A percentile compares a stretch with the other conserved stretches of the same genome.
phyloP scores from a whole-genome alignment of 2,113 vertebrate species.

The Naja naja region DNA sequence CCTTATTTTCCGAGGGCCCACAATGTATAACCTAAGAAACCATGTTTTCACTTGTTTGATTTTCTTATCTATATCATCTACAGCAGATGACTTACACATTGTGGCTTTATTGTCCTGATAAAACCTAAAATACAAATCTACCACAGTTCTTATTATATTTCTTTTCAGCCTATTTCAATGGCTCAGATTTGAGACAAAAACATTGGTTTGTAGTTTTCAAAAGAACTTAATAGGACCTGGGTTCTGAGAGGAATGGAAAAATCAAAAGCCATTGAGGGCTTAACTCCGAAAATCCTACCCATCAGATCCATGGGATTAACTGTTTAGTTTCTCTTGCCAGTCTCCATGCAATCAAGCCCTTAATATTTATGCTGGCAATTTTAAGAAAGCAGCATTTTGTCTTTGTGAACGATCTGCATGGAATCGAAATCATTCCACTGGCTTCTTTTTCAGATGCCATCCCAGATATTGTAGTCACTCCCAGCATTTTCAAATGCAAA shows the following conservation, averaged over 20 bases:
- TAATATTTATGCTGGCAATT: constrained; percentile 31
- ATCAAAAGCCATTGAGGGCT: background rate
- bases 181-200: constrained; percentile 5
- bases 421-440: constrained; percentile 45
- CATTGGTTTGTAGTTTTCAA: background rate
- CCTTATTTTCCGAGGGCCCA: background rate
- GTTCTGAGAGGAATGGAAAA: background rate
- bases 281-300: background rate
- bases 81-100: background rate
- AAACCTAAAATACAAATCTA: background rate
- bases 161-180: background rate
- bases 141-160: background rate
- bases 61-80: background rate
- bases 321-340: background rate
- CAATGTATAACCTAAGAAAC: background rate
- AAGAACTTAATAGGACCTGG: background rate
- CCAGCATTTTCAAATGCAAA: constrained; percentile 31
- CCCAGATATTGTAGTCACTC: constrained; percentile 40
- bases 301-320: constrained; percentile 36
- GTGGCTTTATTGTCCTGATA: background rate
- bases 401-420: constrained; percentile 45
- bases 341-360: constrained; percentile 22
- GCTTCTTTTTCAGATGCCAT: constrained; percentile 39
- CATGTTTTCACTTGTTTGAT: background rate
- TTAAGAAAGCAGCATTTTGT: constrained; percentile 19